A percentile compares a stretch with the other conserved stretches of the same genome.
These are phyloP conservation scores for Melipona bicolor DNA, from an alignment of 2,888 invertebrate genomes.

Conservation along the genomic window DNA sequence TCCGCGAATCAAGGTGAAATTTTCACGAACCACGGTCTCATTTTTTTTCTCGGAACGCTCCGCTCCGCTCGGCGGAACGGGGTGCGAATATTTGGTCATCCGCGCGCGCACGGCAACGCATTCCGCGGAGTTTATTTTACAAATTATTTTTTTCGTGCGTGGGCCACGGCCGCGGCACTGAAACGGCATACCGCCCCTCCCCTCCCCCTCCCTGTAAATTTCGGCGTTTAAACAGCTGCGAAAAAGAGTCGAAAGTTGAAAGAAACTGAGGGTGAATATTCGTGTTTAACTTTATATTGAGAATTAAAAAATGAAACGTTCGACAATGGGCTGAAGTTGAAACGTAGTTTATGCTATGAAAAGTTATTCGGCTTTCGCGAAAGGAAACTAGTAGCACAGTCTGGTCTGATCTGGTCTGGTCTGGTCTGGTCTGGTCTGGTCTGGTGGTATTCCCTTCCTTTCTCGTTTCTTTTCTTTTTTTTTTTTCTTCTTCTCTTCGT, in stretches of 20 bases:
- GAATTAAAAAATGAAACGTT: slow-evolving; percentile 28
- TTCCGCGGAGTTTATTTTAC: slow-evolving; percentile 53
- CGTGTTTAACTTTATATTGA: slow-evolving; percentile 24
- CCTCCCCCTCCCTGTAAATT: slow-evolving; percentile 1
- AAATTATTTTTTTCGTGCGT: slow-evolving; percentile 49
- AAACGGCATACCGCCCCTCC: slow-evolving; percentile 6
- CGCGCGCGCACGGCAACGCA: neutral
- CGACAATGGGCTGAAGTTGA: slow-evolving; percentile 25
- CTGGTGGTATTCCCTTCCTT: neutral
- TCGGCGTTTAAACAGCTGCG: slow-evolving; percentile 17
- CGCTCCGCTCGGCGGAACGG: neutral
- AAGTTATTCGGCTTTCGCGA: slow-evolving; percentile 6
- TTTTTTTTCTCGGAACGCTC: slow-evolving; percentile 36
- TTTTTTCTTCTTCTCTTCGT: no score
- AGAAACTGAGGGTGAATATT: neutral
- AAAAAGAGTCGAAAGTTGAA: neutral
- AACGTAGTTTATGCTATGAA: slow-evolving; percentile 18
- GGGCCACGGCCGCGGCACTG: neutral
- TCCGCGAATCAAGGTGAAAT: slow-evolving; percentile 54
- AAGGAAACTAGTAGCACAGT: neutral
- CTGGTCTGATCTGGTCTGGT: neutral
- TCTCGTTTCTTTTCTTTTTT: no score
- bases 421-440: no score
- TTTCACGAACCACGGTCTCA: slow-evolving; percentile 43
- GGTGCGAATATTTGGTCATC: slow-evolving; percentile 43